Percentiles rank a stretch among this genome's conserved stretches.
These are phyloP conservation scores for Varanus salvator DNA, from an alignment of 2,113 vertebrate genomes.

Conservation along the genomic window DNA sequence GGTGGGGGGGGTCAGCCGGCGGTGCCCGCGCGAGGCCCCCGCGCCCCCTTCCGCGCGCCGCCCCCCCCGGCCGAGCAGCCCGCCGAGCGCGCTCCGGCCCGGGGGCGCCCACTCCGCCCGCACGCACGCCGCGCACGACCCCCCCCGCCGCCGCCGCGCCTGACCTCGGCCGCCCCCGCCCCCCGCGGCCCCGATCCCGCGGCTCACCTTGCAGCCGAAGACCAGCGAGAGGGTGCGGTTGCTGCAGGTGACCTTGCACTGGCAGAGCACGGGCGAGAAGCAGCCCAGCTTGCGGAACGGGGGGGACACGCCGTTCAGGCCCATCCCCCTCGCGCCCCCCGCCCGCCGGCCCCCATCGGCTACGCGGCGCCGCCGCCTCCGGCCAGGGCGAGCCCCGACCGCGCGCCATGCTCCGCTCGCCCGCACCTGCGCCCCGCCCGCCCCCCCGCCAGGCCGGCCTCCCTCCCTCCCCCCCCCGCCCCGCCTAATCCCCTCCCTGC, in stretches of 20 bases:
- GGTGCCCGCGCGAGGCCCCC: too few species aligned
- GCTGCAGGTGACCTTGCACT: slow-evolving; percentile 88
- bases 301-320: slow-evolving; percentile 78
- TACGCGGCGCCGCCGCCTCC: neutral
- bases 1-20: too few species aligned
- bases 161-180: neutral
- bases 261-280: slow-evolving; percentile 57
- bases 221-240: slow-evolving; percentile 86
- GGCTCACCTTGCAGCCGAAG: slow-evolving; percentile 86
- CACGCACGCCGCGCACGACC: too few species aligned
- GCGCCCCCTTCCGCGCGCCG: too few species aligned
- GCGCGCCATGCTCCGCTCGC: too few species aligned
- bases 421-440: too few species aligned
- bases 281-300: slow-evolving; percentile 82
- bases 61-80: neutral
- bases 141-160: neutral
- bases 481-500: neutral
- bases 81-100: neutral
- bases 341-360: slow-evolving; percentile 2
- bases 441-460: neutral
- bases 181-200: neutral
- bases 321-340: slow-evolving; percentile 47
- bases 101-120: too few species aligned
- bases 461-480: neutral
- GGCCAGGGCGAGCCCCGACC: neutral